These are phyloP conservation scores for Drosophila athabasca DNA, from an alignment of 1,140 invertebrate genomes.

Conservation along the genomic window DNA sequence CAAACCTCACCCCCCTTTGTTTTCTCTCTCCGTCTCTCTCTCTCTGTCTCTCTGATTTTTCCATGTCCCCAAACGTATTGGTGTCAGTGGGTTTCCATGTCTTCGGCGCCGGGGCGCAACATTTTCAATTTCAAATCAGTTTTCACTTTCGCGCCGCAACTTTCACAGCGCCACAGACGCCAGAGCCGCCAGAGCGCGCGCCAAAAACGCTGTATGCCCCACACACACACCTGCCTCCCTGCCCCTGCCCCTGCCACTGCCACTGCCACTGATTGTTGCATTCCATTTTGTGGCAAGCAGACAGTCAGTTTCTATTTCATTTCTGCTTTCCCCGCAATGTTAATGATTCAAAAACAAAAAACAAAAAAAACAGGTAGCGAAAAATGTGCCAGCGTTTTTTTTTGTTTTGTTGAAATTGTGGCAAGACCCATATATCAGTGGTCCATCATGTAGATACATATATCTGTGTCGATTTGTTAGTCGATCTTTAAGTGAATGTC, in stretches of 20 bases:
- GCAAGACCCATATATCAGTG: neutral
- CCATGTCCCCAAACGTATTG: constrained; percentile 30
- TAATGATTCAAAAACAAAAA: neutral
- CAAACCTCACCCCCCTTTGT: constrained; percentile 29
- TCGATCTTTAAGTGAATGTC: neutral
- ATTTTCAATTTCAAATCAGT: constrained; percentile 56
- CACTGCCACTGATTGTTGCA: constrained; percentile 18
- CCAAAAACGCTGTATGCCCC: neutral
- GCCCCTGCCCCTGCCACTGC: neutral
- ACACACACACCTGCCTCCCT: neutral
- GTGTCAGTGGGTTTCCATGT: constrained; percentile 67
- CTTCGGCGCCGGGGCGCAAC: constrained; percentile 29
- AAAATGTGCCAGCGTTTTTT: neutral
- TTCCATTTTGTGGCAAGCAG: constrained; percentile 19
- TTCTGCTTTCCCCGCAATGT: constrained; percentile 22
- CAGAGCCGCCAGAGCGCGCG: constrained; percentile 2
- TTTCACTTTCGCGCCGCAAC: constrained; percentile 71
- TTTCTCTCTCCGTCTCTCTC: neutral
- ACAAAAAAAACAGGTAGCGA: neutral
- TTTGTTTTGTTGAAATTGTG: too few relatives aligned
- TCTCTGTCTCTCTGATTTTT: constrained; percentile 5
- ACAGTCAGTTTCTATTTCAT: constrained; percentile 34
- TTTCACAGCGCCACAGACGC: constrained; percentile 46
- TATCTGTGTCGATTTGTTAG: too few relatives aligned
- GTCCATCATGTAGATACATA: too few relatives aligned